Conservation (phyloP, 1,140 invertebrate genomes). For the Dendroctonus valens region DNA sequence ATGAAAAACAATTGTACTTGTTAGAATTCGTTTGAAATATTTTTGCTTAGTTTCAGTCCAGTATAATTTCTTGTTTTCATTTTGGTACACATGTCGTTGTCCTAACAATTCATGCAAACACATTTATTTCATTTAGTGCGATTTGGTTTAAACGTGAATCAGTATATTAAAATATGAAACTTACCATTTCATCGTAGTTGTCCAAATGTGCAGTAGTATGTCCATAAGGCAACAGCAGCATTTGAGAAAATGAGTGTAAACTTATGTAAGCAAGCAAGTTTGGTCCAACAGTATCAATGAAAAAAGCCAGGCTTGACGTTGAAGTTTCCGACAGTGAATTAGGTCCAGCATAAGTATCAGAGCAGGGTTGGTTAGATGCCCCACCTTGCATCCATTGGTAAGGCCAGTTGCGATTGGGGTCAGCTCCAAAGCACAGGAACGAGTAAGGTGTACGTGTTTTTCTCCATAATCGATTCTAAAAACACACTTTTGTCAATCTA, state of each 20-base stretch:
- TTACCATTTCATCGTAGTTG: conserved; percentile 64
- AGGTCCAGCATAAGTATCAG: conserved; percentile 68
- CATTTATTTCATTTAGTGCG: neutral
- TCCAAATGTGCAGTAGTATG: conserved; percentile 57
- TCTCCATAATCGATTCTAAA: conserved; percentile 69
- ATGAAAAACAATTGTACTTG: too few species aligned
- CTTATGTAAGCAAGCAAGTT: conserved; percentile 66
- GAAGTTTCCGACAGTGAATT: conserved; percentile 73
- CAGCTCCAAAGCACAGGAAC: conserved; percentile 61
- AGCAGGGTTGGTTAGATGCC: conserved; percentile 65
- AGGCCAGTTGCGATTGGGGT: conserved; percentile 74
- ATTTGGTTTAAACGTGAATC: neutral
- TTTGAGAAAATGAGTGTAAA: conserved; percentile 75
- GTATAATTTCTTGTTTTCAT: too few species aligned
- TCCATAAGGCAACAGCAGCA: conserved; percentile 71
- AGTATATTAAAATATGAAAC: neutral
- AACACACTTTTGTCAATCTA: neutral
- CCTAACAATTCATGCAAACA: too few species aligned
- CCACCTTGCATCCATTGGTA: conserved; percentile 68
- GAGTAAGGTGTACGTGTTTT: conserved; percentile 63
- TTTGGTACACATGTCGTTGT: too few species aligned
- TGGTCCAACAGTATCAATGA: conserved; percentile 53
- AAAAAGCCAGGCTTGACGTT: conserved; percentile 58
- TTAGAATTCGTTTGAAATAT: too few species aligned
- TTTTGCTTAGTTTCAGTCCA: too few species aligned